These are phyloP conservation scores for Carposina sasakii DNA, from an alignment of 1,140 invertebrate genomes.

Conservation along the genomic window DNA sequence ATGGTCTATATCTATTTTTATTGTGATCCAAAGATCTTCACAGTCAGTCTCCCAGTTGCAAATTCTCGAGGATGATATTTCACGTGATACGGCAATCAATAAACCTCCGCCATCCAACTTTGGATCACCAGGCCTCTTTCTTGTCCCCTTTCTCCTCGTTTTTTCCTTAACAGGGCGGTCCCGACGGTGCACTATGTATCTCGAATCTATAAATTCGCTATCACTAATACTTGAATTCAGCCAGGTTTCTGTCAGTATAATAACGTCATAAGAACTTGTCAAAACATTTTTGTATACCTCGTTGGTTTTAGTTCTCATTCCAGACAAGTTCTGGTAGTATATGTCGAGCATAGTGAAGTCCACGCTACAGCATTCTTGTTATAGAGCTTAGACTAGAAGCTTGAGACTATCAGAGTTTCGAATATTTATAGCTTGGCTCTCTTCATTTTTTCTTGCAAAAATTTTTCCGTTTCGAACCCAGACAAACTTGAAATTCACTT, in stretches of 20 bases:
- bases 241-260: conserved; percentile 11
- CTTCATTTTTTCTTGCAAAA: too few species aligned
- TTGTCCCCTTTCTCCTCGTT: too few species aligned
- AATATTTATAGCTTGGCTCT: too few species aligned
- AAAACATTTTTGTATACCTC: neutral
- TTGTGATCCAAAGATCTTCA: conserved; percentile 7
- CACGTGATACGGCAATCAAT: neutral
- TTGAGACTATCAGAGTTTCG: too few species aligned
- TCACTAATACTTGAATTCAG: conserved; percentile 1
- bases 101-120: conserved; percentile 11
- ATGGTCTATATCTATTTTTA: neutral
- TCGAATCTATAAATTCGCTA: conserved; percentile 11
- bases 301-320: neutral
- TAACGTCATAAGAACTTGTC: conserved; percentile 2
- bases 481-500: too few species aligned
- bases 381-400: too few species aligned
- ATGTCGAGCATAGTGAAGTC: neutral
- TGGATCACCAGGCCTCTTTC: neutral
- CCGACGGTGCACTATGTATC: conserved; percentile 10
- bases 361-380: too few species aligned
- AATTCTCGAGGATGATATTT: neutral
- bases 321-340: neutral
- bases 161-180: neutral
- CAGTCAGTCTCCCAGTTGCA: neutral
- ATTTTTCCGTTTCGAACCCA: too few species aligned